phyloP scores from a whole-genome alignment of 2,797 vertebrate species.

The Merluccius polli region DNA sequence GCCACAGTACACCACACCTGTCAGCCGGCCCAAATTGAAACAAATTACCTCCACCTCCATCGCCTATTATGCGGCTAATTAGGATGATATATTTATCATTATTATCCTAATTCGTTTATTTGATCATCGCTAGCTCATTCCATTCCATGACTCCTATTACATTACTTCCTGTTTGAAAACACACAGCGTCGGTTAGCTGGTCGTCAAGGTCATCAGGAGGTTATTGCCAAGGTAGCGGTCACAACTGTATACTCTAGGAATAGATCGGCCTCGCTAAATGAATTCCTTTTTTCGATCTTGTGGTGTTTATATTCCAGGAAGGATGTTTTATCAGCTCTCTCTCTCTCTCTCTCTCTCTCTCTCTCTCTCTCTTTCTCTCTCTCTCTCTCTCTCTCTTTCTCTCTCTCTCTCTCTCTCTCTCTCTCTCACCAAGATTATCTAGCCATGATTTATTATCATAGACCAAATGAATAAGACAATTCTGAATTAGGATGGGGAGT shows the following conservation, averaged over 20 bases:
- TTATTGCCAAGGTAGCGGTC: not conserved
- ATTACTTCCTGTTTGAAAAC: conserved; percentile 66
- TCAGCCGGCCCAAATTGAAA: conserved; percentile 77
- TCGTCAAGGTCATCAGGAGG: conserved; percentile 45
- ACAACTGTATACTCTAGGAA: not conserved
- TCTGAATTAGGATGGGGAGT: not conserved
- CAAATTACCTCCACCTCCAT: conserved; percentile 73
- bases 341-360: too few relatives aligned
- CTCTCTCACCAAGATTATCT: too few relatives aligned
- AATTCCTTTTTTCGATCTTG: not conserved
- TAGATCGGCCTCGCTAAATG: not conserved
- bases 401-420: too few relatives aligned
- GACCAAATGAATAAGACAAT: not conserved
- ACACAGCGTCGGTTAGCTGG: conserved; percentile 23
- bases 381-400: too few relatives aligned
- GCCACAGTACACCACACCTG: conserved; percentile 74
- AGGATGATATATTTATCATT: conserved; percentile 76
- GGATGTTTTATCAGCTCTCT: not conserved
- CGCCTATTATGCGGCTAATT: conserved; percentile 70
- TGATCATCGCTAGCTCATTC: conserved; percentile 63
- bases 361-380: too few relatives aligned
- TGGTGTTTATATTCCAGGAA: not conserved
- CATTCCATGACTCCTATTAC: conserved; percentile 54
- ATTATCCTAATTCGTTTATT: conserved; percentile 75
- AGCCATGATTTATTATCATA: not conserved